Conservation (phyloP, 2,888 invertebrate genomes). For the Epirrita christyi region DNA sequence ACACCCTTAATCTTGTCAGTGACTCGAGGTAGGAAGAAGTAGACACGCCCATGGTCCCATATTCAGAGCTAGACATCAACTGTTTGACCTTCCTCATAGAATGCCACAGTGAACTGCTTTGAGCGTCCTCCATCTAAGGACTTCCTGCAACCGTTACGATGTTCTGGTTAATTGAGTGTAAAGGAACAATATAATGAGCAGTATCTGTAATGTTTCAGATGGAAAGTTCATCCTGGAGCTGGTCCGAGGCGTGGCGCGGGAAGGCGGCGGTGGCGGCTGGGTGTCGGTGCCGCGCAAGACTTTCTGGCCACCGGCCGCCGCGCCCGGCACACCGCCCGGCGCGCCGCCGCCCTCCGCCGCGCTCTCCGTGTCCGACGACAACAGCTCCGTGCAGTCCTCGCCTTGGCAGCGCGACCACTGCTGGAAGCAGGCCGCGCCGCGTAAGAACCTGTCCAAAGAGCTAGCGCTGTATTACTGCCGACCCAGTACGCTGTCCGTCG, state of each 20-base stretch:
- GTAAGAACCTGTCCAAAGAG: constrained; percentile 89
- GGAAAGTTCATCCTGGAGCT: constrained; percentile 95
- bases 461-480: constrained; percentile 89
- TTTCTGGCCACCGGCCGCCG: constrained; percentile 93
- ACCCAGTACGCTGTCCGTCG: constrained; percentile 77
- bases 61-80: no score
- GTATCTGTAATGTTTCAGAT: constrained; percentile 81
- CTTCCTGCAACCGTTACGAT: no score
- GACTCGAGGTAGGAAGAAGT: no score
- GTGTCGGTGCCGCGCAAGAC: constrained; percentile 95
- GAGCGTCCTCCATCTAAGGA: no score
- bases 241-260: constrained; percentile 83
- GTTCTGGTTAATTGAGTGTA: not conserved
- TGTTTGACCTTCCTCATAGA: no score
- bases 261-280: constrained; percentile 91
- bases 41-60: no score
- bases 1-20: no score
- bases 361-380: constrained; percentile 95
- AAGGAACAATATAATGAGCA: not conserved
- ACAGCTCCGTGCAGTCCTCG: constrained; percentile 95
- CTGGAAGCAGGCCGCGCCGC: constrained; percentile 93
- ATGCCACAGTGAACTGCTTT: no score
- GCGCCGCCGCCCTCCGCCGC: constrained; percentile 89
- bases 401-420: constrained; percentile 96
- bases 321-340: constrained; percentile 76